Evolutionary conservation across 2,113 vertebrate genomes (phyloP), one percentile per base, ranked within the genome.

Genomic region (Dissostichus mawsoni): DNA sequence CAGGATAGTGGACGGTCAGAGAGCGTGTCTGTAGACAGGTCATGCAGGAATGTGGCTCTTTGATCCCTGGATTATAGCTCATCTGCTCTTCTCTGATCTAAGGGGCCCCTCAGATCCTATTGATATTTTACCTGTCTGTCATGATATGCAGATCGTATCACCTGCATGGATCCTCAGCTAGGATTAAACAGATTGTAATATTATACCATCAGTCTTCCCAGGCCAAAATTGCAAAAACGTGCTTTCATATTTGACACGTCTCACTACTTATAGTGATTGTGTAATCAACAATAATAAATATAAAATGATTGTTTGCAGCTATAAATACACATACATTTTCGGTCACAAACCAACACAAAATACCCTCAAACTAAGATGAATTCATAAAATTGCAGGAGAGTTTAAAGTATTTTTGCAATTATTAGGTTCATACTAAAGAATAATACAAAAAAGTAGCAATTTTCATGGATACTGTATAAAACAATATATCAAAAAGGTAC

Each of bases 1-100:
- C 51, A 70, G 64, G 7, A 45, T 64, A 76, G 25, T 45, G 47
- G 67, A 70, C 17, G 50, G 61, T 77, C 52, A 45, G 45, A 80
- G 71, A 84, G 23, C 17, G 0, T 70, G 78, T 90, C 69, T 74
- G 74, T 64, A 67, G 76, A 69, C 70, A 80, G 65, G 63, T 85
- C 81, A 33, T 57, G 20, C 50, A 74, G 90, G 86, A 90, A 91
- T 91, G 91, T 82, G 67, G n/a, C 44, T 76, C 93, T 94, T 94
- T 94, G 93, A 94, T 93, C 88, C 59, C 17, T 41, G 86, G 85
- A 91, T 93, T 88, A 92, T 65, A 55, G 75, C 86, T 84, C 83
- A 84, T 78, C 73, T 63, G 58, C 80, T 83, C 61, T 36, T 61
- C 81, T 86, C 74, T 89, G 82, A 91, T 85, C 78, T 69, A 51